A percentile compares a stretch with the other conserved stretches of the same genome.
These are phyloP conservation scores for Cephalopterus ornatus DNA, from an alignment of 2,113 vertebrate species.

Conservation along the genomic window DNA sequence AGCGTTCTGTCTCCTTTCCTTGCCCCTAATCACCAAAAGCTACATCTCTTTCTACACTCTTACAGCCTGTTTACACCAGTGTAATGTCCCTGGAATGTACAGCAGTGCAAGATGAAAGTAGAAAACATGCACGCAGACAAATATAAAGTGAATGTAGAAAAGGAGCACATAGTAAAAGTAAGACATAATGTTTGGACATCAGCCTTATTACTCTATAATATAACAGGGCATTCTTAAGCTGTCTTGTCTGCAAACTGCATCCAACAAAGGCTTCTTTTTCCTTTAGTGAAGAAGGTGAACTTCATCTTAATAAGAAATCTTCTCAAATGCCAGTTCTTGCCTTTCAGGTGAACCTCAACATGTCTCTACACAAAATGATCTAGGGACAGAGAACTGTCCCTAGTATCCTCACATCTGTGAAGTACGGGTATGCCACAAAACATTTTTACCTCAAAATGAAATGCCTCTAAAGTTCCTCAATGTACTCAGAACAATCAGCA, in stretches of 20 bases:
- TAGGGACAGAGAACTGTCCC: not conserved
- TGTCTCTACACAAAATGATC: not conserved
- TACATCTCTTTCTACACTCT: not conserved
- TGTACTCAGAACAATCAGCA: not conserved
- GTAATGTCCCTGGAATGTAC: not conserved
- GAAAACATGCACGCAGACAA: not conserved
- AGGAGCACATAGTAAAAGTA: not conserved
- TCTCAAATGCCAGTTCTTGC: not conserved
- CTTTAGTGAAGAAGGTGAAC: not conserved
- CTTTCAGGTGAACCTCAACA: not conserved
- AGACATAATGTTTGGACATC: not conserved
- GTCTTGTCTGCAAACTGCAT: not conserved
- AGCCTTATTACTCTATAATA: not conserved
- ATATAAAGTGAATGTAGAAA: not conserved
- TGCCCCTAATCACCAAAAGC: not conserved
- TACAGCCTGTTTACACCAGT: not conserved
- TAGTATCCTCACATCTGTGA: not conserved
- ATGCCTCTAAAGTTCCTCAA: not conserved
- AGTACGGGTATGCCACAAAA: not conserved
- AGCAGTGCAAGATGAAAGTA: not conserved
- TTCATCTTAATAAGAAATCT: not conserved
- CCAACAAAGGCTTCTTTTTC: not conserved
- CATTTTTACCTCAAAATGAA: accelerated
- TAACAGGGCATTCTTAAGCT: not conserved
- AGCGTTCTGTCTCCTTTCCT: not conserved